Conservation (phyloP, 2,797 vertebrate genomes). For the Gymnothorax javanicus region DNA sequence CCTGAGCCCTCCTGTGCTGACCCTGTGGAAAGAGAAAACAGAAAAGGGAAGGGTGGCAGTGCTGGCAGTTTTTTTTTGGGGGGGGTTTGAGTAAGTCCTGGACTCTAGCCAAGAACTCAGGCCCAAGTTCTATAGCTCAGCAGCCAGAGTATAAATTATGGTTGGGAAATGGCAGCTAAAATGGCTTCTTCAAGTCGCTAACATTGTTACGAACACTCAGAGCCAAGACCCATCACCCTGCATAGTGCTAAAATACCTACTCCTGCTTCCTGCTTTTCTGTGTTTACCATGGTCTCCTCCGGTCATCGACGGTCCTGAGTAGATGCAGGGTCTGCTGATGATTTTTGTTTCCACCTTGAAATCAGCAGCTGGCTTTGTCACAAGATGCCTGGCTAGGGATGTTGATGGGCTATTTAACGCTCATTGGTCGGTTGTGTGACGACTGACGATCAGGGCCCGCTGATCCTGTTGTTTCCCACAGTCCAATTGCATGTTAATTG, state of each 20-base stretch:
- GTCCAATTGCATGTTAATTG: too few relatives aligned
- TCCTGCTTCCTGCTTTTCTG: background rate
- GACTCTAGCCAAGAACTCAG: constrained; percentile 7
- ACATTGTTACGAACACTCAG: constrained; percentile 63
- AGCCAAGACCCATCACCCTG: constrained; percentile 25
- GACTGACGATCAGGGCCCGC: too few relatives aligned
- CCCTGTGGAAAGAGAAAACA: background rate
- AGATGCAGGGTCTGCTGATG: background rate
- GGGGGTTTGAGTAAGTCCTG: background rate
- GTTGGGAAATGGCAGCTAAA: constrained; percentile 46
- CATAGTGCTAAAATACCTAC: constrained; percentile 33
- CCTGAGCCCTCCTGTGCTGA: background rate
- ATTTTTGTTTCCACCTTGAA: background rate
- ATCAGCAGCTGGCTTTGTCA: background rate
- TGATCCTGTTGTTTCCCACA: too few relatives aligned
- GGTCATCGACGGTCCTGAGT: background rate
- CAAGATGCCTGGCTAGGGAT: background rate
- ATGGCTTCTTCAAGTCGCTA: constrained; percentile 46
- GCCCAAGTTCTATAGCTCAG: constrained; percentile 9
- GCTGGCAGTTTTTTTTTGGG: background rate
- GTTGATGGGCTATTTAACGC: background rate
- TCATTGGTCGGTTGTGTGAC: background rate
- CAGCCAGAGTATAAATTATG: constrained; percentile 50
- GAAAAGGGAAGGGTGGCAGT: background rate
- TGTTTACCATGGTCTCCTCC: background rate